Percentiles rank a stretch among this genome's conserved stretches.
These are phyloP conservation scores for Colletes collaris DNA, from an alignment of 2,888 invertebrate species.

Conservation along the genomic window DNA sequence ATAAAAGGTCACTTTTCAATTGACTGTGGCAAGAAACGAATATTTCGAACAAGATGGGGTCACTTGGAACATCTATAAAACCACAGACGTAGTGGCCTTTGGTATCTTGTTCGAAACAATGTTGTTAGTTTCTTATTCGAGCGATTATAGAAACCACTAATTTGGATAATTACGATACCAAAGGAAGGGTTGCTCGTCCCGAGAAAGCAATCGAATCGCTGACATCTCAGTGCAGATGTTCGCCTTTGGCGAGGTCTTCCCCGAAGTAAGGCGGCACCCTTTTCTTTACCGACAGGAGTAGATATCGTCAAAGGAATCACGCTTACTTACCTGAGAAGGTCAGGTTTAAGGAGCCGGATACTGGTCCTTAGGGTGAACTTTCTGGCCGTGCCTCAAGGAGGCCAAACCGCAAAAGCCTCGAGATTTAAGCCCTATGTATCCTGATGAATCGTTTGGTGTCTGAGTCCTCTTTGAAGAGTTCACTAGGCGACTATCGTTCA, in stretches of 20 bases:
- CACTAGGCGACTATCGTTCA: constrained; percentile 71
- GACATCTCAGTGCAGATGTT: constrained; percentile 44
- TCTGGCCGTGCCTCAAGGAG: constrained; percentile 74
- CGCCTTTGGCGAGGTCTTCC: constrained; percentile 38
- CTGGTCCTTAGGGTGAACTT: constrained; percentile 78
- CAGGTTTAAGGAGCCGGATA: constrained; percentile 79
- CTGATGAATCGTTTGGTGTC: constrained; percentile 75
- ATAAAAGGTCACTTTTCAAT: no score
- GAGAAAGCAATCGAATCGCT: constrained; percentile 44
- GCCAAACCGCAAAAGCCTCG: constrained; percentile 73
- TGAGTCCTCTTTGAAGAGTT: constrained; percentile 77
- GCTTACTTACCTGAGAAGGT: constrained; percentile 75
- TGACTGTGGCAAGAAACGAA: no score
- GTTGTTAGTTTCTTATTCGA: background rate
- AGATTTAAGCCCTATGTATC: constrained; percentile 72
- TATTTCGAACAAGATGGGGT: no score
- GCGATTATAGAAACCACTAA: constrained; percentile 10
- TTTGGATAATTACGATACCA: constrained; percentile 48
- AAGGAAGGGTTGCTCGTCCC: constrained; percentile 20
- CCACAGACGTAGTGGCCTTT: no score
- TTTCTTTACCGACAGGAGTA: constrained; percentile 56
- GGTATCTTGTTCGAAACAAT: no score
- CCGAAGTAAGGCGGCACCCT: constrained; percentile 49
- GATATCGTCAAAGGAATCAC: constrained; percentile 69
- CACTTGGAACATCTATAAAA: no score